Percentiles rank a stretch among this genome's conserved stretches.
Conservation (phyloP, 1,140 invertebrate genomes). For the Drosophila sp. region DNA sequence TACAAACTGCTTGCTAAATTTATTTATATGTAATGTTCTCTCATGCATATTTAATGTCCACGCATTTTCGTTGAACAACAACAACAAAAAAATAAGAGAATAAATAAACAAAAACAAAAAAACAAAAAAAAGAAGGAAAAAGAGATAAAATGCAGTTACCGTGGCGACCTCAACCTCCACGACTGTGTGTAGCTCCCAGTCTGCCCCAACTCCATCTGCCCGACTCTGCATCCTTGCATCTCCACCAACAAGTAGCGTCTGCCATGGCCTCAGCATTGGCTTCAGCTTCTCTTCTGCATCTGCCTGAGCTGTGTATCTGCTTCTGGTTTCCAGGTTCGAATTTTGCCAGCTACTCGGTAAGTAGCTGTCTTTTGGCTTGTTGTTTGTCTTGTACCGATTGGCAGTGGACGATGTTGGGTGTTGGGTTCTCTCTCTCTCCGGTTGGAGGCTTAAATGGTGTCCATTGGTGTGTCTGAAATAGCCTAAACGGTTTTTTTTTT, state of each 20-base stretch:
- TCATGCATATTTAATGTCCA: slow-evolving; percentile 82
- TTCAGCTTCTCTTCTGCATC: slow-evolving; percentile 11
- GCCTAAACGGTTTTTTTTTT: neutral
- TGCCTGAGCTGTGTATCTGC: slow-evolving; percentile 39
- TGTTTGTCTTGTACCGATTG: slow-evolving; percentile 50
- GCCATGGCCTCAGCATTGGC: slow-evolving; percentile 22
- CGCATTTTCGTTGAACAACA: slow-evolving; percentile 51
- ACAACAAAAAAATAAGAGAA: neutral
- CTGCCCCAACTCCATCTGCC: slow-evolving; percentile 6
- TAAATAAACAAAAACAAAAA: neutral
- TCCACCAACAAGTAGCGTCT: slow-evolving; percentile 42
- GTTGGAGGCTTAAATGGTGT: slow-evolving; percentile 12
- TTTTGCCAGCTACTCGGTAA: slow-evolving; percentile 48
- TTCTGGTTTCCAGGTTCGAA: slow-evolving; percentile 52
- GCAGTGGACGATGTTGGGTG: slow-evolving; percentile 37
- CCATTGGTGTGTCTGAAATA: neutral
- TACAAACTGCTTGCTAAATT: slow-evolving; percentile 78
- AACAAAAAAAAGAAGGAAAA: slow-evolving; percentile 9
- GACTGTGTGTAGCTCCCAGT: slow-evolving; percentile 8
- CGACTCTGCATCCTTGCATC: neutral
- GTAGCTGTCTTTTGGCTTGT: slow-evolving; percentile 65
- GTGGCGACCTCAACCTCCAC: slow-evolving; percentile 39
- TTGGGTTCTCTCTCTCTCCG: slow-evolving; percentile 9
- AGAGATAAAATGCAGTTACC: slow-evolving; percentile 71
- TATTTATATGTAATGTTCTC: slow-evolving; percentile 77